These are phyloP conservation scores for Idaea aversata DNA, from an alignment of 2,888 invertebrate genomes.

Conservation along the genomic window DNA sequence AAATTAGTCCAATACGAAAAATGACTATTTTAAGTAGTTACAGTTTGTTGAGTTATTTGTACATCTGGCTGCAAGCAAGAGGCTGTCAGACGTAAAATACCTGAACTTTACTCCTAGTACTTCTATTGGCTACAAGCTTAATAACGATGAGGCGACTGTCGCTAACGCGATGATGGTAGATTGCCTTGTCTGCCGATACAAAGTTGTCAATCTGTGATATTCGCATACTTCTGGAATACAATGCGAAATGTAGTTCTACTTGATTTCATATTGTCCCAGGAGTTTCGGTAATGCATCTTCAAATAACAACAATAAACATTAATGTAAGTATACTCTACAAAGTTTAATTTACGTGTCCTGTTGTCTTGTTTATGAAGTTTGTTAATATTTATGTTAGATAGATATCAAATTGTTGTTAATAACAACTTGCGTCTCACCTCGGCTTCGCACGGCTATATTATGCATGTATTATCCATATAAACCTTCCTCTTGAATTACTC, in stretches of 20 bases:
- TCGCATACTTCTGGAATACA: background rate
- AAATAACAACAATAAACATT: background rate
- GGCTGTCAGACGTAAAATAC: too few species aligned
- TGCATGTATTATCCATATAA: too few species aligned
- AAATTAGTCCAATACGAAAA: too few species aligned
- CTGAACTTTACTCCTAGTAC: too few species aligned
- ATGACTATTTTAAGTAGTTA: too few species aligned
- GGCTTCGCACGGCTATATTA: too few species aligned
- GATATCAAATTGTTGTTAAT: background rate
- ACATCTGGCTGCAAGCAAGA: too few species aligned
- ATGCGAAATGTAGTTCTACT: background rate
- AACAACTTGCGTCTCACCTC: background rate
- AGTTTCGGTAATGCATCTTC: background rate
- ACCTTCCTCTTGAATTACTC: too few species aligned
- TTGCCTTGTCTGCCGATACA: background rate
- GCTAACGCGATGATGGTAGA: too few species aligned
- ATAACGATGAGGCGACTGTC: too few species aligned
- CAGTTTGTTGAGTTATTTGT: too few species aligned
- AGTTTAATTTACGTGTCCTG: background rate
- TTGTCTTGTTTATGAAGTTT: background rate
- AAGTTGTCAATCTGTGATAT: background rate
- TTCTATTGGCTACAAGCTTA: too few species aligned
- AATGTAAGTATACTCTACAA: background rate
- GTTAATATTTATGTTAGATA: background rate
- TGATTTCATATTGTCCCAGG: background rate